phyloP scores from a whole-genome alignment of 2,888 invertebrate species.

The Halictus ligatus region DNA sequence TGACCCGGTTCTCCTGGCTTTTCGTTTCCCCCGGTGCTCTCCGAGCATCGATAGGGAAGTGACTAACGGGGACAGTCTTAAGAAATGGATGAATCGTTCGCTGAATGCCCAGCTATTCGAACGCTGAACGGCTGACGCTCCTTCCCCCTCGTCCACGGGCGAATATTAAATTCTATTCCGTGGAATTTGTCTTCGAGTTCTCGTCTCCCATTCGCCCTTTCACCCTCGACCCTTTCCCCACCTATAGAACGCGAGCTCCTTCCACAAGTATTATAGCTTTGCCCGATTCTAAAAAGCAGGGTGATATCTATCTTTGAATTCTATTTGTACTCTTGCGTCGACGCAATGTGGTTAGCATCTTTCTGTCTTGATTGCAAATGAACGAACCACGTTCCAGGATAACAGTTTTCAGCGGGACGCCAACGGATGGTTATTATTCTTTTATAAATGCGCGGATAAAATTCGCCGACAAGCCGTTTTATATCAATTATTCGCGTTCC shows the following conservation, averaged over 20 bases:
- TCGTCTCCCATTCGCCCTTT: background rate
- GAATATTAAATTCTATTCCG: slow-evolving; percentile 13
- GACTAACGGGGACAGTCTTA: slow-evolving; percentile 5
- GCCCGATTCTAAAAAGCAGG: background rate
- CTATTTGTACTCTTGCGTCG: background rate
- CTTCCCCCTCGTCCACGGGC: background rate
- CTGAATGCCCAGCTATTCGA: slow-evolving; percentile 12
- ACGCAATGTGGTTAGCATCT: too few species aligned
- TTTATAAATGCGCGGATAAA: background rate
- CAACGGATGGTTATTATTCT: background rate
- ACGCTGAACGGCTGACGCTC: background rate
- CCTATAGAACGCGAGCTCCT: background rate
- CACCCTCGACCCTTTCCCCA: background rate
- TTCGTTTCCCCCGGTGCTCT: slow-evolving; percentile 5
- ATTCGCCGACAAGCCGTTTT: background rate
- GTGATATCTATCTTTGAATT: background rate
- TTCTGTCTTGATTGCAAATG: background rate
- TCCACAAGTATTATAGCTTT: background rate
- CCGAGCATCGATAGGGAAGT: background rate
- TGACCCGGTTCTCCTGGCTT: slow-evolving; percentile 26
- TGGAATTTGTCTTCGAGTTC: background rate
- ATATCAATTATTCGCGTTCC: background rate
- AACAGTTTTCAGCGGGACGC: background rate
- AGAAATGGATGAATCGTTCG: slow-evolving; percentile 17
- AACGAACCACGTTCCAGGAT: background rate